Evolutionary conservation across 2,113 vertebrate species (phyloP).

Genomic region (Phycodurus eques): DNA sequence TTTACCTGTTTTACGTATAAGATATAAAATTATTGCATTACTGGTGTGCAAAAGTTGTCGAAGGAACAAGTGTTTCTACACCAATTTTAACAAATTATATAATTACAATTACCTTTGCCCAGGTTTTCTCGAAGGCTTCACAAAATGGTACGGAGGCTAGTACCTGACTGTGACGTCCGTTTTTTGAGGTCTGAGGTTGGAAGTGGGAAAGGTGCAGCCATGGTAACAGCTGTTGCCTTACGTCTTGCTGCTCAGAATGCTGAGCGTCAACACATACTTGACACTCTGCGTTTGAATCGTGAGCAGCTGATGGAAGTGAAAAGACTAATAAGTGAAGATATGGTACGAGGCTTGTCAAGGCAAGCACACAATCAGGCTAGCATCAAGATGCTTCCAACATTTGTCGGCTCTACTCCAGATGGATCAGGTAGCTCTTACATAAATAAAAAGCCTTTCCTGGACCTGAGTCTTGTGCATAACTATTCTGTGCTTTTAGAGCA

Average conservation of each 20-base stretch:
- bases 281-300: slow-evolving; percentile 76
- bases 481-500: slow-evolving; percentile 75
- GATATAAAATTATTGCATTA: neutral
- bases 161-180: slow-evolving; percentile 88
- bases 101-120: neutral
- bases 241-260: slow-evolving; percentile 83
- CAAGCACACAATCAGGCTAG: slow-evolving; percentile 73
- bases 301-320: slow-evolving; percentile 90
- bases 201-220: slow-evolving; percentile 92
- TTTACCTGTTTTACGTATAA: neutral
- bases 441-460: fast-evolving
- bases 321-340: slow-evolving; percentile 79
- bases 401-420: slow-evolving; percentile 87
- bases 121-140: slow-evolving; percentile 89
- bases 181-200: slow-evolving; percentile 90
- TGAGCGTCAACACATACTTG: slow-evolving; percentile 80
- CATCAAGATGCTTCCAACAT: slow-evolving; percentile 93
- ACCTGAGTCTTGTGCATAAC: neutral
- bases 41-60: no score
- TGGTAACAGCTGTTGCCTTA: slow-evolving; percentile 95
- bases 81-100: neutral
- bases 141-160: slow-evolving; percentile 85
- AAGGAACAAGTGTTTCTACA: neutral
- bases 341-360: slow-evolving; percentile 80
- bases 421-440: slow-evolving; percentile 81